A percentile compares a stretch with the other conserved stretches of the same genome.
Conservation (phyloP, 2,888 invertebrate genomes). For the Thymelicus sylvestris region DNA sequence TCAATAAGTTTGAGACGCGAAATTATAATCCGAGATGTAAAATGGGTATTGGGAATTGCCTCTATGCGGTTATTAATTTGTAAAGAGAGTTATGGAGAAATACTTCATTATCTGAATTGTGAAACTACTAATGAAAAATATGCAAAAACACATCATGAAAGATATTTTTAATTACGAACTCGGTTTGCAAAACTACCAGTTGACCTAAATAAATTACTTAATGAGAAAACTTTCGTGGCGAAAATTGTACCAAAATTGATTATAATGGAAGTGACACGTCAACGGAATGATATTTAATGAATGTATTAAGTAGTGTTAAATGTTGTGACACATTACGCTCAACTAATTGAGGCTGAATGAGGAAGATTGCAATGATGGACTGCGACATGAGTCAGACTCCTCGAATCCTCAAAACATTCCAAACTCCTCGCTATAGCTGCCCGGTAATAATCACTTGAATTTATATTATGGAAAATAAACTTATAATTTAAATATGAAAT, state of each 20-base stretch:
- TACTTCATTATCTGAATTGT: too few species aligned
- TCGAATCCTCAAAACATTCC: constrained; percentile 2
- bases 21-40: background rate
- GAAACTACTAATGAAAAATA: too few species aligned
- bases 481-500: background rate
- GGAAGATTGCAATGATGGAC: constrained; percentile 12
- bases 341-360: constrained; percentile 29
- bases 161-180: too few species aligned
- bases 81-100: too few species aligned
- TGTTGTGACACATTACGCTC: constrained; percentile 28
- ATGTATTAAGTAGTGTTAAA: constrained; percentile 34
- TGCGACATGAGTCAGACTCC: constrained; percentile 14
- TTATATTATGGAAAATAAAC: too few species aligned
- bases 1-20: background rate
- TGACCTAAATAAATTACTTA: too few species aligned
- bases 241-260: background rate
- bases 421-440: background rate
- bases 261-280: constrained; percentile 13
- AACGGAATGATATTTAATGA: constrained; percentile 25
- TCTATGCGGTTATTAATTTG: background rate
- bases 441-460: background rate
- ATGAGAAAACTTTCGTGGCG: background rate
- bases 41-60: background rate
- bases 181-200: too few species aligned
- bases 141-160: too few species aligned